Percentiles rank a stretch among this genome's conserved stretches.
Evolutionary conservation across 2,888 invertebrate genomes (phyloP).

Genomic region (Pterostichus madidus): DNA sequence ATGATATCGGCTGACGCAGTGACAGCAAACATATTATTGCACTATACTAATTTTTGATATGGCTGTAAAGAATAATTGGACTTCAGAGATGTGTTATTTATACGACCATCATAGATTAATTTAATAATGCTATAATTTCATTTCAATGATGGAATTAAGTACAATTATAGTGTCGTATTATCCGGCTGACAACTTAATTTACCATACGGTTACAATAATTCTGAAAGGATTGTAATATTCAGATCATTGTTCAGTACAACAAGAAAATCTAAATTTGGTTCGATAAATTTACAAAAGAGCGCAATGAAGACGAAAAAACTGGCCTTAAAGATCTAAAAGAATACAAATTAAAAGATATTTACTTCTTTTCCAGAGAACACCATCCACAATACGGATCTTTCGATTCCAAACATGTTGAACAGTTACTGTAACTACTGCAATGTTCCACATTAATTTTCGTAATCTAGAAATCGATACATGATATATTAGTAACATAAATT

Average conservation of each 20-base stretch:
- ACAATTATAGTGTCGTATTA: constrained; percentile 34
- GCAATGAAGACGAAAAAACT: constrained; percentile 7
- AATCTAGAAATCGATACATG: constrained; percentile 77
- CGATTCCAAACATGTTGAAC: constrained; percentile 92
- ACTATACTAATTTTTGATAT: constrained; percentile 23
- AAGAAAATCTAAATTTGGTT: neutral
- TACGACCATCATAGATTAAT: constrained; percentile 25
- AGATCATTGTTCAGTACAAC: constrained; percentile 11
- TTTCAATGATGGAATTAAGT: constrained; percentile 27
- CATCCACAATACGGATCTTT: constrained; percentile 97
- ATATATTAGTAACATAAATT: constrained; percentile 64
- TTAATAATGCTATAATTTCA: constrained; percentile 39
- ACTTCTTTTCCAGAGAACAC: constrained; percentile 94
- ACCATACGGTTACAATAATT: neutral
- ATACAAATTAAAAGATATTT: constrained; percentile 70
- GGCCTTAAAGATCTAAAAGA: neutral
- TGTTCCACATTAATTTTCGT: constrained; percentile 91
- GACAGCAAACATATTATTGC: constrained; percentile 44
- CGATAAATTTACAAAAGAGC: neutral
- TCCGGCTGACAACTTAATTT: constrained; percentile 35
- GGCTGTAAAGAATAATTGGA: constrained; percentile 34
- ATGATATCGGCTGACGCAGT: constrained; percentile 30
- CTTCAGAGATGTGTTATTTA: constrained; percentile 29
- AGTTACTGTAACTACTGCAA: constrained; percentile 91
- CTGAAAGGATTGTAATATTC: constrained; percentile 22